A percentile compares a stretch with the other conserved stretches of the same genome.
Evolutionary conservation across 2,113 vertebrate species (phyloP).

Genomic region (Microcebus griseorufus): DNA sequence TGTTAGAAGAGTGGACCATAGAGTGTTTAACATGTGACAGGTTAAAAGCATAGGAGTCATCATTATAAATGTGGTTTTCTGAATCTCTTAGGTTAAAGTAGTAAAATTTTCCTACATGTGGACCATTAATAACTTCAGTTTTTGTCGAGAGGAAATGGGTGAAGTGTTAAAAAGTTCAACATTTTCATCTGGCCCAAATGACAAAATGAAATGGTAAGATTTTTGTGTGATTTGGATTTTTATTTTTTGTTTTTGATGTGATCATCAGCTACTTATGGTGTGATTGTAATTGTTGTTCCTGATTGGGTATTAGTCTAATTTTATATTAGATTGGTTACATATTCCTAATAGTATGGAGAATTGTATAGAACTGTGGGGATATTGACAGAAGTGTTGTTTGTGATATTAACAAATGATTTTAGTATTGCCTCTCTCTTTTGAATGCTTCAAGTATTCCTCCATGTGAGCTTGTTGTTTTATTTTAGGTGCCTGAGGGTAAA

Average conservation of each 20-base stretch:
- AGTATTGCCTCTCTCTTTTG: constrained; percentile 6
- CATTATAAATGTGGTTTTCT: constrained; percentile 68
- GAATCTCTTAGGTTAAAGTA: constrained; percentile 90
- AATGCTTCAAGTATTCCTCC: constrained; percentile 55
- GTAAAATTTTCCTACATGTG: constrained; percentile 94
- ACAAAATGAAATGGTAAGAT: constrained; percentile 93
- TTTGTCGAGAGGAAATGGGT: constrained; percentile 92
- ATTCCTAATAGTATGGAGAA: not conserved
- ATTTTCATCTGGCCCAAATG: constrained; percentile 91
- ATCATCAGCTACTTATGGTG: not conserved
- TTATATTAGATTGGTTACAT: constrained; percentile 48
- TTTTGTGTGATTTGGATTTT: constrained; percentile 44
- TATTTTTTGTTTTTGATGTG: not conserved
- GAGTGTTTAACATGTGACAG: constrained; percentile 13
- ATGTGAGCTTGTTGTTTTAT: constrained; percentile 75
- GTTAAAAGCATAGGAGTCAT: constrained; percentile 24
- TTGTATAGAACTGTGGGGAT: not conserved
- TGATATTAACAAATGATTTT: constrained; percentile 53
- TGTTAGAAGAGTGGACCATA: constrained; percentile 2
- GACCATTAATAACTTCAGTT: constrained; percentile 94
- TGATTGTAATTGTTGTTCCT: not conserved
- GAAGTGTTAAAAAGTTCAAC: constrained; percentile 93
- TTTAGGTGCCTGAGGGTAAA: constrained; percentile 98
- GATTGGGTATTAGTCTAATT: not conserved
- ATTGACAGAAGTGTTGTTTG: not conserved